Evolutionary conservation across 2,113 vertebrate species (phyloP).

Genomic region (Pseudorectes ferrugineus): DNA sequence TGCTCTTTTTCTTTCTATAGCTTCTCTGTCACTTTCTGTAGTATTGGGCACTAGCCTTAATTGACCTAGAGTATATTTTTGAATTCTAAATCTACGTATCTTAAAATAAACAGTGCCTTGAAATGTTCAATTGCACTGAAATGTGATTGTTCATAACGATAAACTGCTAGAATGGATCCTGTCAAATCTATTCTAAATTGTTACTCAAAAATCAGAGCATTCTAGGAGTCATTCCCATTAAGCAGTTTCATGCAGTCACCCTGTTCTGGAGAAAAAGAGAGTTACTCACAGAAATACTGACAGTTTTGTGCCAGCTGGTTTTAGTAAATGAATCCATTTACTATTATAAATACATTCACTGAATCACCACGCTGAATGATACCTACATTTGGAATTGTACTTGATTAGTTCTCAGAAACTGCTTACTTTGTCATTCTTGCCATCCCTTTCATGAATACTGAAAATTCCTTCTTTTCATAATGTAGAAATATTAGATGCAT

Average conservation of each 20-base stretch:
- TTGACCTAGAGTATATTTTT: neutral
- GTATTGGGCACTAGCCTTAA: neutral
- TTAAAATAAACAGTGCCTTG: neutral
- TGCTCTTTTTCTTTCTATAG: neutral
- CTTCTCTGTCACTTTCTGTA: neutral
- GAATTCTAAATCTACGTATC: neutral
- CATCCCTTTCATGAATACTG: neutral
- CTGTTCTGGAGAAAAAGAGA: neutral
- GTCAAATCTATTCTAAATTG: neutral
- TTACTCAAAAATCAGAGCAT: neutral
- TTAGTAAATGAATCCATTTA: neutral
- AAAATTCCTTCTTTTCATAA: neutral
- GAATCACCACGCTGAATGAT: accelerated
- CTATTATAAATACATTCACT: neutral
- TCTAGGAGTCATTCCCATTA: neutral
- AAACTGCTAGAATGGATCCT: neutral
- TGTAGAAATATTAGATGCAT: neutral
- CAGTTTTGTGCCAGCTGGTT: neutral
- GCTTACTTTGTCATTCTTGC: neutral
- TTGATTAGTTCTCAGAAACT: neutral
- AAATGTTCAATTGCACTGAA: neutral
- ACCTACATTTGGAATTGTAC: neutral
- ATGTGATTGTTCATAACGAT: neutral
- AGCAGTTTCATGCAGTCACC: neutral
- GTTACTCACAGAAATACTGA: neutral